These are phyloP conservation scores for Gibbula magus DNA, from an alignment of 2,888 invertebrate species.

Conservation along the genomic window DNA sequence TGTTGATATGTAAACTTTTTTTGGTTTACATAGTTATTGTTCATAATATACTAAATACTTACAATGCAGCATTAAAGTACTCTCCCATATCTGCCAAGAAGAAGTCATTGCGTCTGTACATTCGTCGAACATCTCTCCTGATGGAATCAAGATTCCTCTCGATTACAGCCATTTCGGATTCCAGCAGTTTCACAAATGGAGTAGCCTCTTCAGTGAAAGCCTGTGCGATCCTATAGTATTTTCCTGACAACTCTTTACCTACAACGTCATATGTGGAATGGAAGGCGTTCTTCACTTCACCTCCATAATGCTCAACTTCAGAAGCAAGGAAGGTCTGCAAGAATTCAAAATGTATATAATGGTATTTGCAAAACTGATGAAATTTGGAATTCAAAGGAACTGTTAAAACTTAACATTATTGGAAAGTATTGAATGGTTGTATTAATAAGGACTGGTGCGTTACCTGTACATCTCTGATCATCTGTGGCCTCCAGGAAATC, in stretches of 20 bases:
- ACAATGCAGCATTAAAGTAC: not conserved
- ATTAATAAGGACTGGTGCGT: not conserved
- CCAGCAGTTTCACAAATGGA: slow-evolving; percentile 29
- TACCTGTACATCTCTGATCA: slow-evolving; percentile 54
- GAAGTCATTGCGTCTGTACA: slow-evolving; percentile 56
- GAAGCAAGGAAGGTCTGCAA: not conserved
- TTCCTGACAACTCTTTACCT: slow-evolving; percentile 49
- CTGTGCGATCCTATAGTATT: slow-evolving; percentile 38
- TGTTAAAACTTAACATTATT: not conserved
- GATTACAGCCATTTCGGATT: slow-evolving; percentile 40
- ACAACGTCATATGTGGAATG: slow-evolving; percentile 26
- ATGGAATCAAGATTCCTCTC: slow-evolving; percentile 43
- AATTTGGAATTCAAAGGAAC: not conserved
- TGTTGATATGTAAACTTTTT: too few relatives aligned
- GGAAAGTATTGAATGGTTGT: not conserved
- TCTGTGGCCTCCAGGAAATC: slow-evolving; percentile 55
- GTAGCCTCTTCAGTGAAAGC: slow-evolving; percentile 43
- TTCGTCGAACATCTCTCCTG: slow-evolving; percentile 45
- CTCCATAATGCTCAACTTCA: slow-evolving; percentile 34
- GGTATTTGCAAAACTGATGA: not conserved
- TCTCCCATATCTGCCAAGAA: slow-evolving; percentile 51
- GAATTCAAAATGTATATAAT: not conserved
- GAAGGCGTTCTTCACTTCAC: slow-evolving; percentile 32
- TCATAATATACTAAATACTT: not conserved
- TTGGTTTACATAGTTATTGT: too few relatives aligned